phyloP scores from a whole-genome alignment of 2,113 vertebrate genomes.

The Phaethornis superciliosus region DNA sequence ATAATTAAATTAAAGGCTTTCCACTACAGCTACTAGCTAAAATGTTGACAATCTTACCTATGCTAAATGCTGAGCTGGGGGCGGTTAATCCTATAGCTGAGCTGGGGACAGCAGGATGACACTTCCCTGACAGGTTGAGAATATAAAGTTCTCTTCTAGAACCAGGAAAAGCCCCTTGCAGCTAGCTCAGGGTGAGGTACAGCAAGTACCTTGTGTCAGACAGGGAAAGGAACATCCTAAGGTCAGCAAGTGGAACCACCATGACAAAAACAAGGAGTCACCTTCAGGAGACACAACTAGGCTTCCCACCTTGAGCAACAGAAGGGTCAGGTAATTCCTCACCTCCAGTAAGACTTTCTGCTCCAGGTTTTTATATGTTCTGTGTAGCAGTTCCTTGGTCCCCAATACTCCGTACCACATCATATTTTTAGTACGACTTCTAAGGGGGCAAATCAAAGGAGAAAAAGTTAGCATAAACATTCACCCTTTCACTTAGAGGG shows the following conservation, averaged over 20 bases:
- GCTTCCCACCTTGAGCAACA: background rate
- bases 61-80: background rate
- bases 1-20: background rate
- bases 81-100: background rate
- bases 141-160: background rate
- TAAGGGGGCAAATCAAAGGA: slow-evolving; percentile 38
- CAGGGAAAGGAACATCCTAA: background rate
- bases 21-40: background rate
- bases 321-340: slow-evolving; percentile 2
- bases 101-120: background rate
- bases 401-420: slow-evolving; percentile 96
- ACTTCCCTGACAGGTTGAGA: background rate
- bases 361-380: slow-evolving; percentile 93
- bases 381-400: slow-evolving; percentile 92
- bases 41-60: background rate
- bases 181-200: background rate
- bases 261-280: background rate
- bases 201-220: background rate
- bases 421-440: slow-evolving; percentile 97
- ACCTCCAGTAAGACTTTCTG: slow-evolving; percentile 94
- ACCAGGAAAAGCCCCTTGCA: background rate
- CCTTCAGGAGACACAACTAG: background rate
- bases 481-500: background rate
- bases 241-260: background rate
- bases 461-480: background rate